Evolutionary conservation across 2,888 invertebrate genomes (phyloP).

Genomic region (Athalia rosae): DNA sequence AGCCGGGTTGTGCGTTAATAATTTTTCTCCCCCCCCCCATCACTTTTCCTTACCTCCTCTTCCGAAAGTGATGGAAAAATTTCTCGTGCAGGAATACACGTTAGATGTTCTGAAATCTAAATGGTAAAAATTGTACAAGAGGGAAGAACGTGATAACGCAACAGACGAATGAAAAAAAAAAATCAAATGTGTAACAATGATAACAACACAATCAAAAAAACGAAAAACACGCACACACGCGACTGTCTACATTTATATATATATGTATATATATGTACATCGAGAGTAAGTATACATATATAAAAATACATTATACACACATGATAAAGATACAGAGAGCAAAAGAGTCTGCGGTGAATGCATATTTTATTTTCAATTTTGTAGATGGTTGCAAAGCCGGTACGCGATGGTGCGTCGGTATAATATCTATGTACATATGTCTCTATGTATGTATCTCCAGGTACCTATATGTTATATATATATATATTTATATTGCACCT

Average conservation of each 20-base stretch:
- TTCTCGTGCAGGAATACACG: no score
- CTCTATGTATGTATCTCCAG: background rate
- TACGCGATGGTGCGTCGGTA: background rate
- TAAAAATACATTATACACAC: background rate
- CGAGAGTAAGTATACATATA: no score
- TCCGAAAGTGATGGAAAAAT: no score
- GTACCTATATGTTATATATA: constrained; percentile 7
- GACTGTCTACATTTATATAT: background rate
- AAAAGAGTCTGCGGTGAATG: constrained; percentile 48
- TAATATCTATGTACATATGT: background rate
- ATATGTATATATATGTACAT: background rate
- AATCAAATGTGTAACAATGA: no score
- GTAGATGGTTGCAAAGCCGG: constrained; percentile 53
- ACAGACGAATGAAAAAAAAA: no score
- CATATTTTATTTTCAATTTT: constrained; percentile 65
- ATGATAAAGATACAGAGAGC: constrained; percentile 2
- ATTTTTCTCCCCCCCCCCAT: no score
- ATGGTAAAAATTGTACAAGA: no score
- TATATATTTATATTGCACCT: background rate
- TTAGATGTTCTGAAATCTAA: no score
- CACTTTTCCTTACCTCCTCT: no score
- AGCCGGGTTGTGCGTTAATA: no score
- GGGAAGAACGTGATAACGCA: no score
- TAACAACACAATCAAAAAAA: no score
- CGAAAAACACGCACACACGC: background rate